Base-by-base conservation (phyloP, 1,140 invertebrate genomes). In the Musca domestica region DNA sequence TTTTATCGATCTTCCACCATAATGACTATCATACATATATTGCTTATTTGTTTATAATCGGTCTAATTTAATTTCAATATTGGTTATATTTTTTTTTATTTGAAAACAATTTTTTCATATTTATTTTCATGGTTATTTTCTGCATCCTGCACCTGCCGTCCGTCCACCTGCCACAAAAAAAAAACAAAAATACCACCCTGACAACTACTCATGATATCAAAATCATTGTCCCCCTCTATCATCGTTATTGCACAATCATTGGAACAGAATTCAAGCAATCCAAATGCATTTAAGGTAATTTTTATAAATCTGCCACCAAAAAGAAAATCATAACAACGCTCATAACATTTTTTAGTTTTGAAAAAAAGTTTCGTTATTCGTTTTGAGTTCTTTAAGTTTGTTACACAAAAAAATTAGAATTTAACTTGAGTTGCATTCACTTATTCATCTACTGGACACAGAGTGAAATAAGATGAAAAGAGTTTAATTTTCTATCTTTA, bases 231-330 rank as follows among this genome's bases (percentile, higher is more conserved):
- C n/a, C n/a, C n/a, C n/a, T n/a, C n/a, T n/a, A 30, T 30, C 34
- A 41, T 41, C 48, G 48, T 19, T 9, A 19, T 22, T 54, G 52
- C 52, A 54, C 22, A 54, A 25, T 12, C 20, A n/a, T n/a, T n/a
- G 23, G 30, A 48, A 23, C 64, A 65, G 64, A 65, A 65, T 48
- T 51, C 48, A 41, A 52, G 22, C 23, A 67, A 70, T 70, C 51
- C 78, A 68, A 78, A 80, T 73, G 72, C 77, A 80, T 80, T 73
- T 74, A 80, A 80, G 78, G 78, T 80, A 80, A 80, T 67, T 69
- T 61, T 41, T 52, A 65, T 7, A 58, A 66, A 48, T 61, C 27
- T 19, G 6, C 4, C n/a, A n/a, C n/a, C n/a, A 9, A 22, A 51
- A 20, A 19, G 20, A 51, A 51, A 19, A 5, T 51, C 17, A 51